Percentiles rank a stretch among this genome's conserved stretches.
These are phyloP conservation scores for Perca fluviatilis DNA, from an alignment of 2,113 vertebrate genomes.

Conservation along the genomic window DNA sequence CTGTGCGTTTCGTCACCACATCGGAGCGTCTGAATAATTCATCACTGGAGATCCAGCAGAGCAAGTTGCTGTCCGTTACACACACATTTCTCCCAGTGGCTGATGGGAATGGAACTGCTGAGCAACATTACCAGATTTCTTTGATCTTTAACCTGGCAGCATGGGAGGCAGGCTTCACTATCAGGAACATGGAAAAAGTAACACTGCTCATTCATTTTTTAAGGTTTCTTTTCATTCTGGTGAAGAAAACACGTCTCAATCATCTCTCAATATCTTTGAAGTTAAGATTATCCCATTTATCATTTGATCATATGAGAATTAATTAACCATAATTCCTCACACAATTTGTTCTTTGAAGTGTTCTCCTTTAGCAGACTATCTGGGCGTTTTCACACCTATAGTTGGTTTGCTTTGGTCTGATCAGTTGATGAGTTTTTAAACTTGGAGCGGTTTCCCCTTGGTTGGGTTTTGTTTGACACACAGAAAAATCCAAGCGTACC, in stretches of 20 bases:
- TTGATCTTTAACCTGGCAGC: conserved; percentile 38
- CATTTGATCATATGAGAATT: conserved; percentile 5
- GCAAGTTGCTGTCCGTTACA: conserved; percentile 51
- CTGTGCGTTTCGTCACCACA: conserved; percentile 62
- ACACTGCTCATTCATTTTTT: not conserved
- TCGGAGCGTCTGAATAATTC: conserved; percentile 68
- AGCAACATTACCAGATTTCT: conserved; percentile 13
- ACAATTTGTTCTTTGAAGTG: conserved; percentile 5
- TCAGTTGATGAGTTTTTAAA: too few species aligned
- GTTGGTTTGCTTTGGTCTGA: too few species aligned
- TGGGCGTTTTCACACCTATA: too few species aligned
- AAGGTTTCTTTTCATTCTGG: not conserved
- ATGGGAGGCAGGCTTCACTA: not conserved
- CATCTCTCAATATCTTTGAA: not conserved
- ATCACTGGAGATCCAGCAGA: conserved; percentile 34
- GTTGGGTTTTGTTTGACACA: too few species aligned
- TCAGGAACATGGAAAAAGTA: not conserved
- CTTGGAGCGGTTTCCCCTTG: too few species aligned
- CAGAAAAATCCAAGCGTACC: too few species aligned
- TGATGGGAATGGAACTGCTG: conserved; percentile 48
- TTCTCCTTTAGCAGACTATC: not conserved
- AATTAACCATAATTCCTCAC: conserved; percentile 19
- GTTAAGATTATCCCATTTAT: conserved; percentile 7
- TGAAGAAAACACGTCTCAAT: not conserved
- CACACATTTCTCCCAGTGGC: conserved; percentile 18